Conservation (phyloP, 2,113 vertebrate genomes). For the Crotalus helleri region DNA sequence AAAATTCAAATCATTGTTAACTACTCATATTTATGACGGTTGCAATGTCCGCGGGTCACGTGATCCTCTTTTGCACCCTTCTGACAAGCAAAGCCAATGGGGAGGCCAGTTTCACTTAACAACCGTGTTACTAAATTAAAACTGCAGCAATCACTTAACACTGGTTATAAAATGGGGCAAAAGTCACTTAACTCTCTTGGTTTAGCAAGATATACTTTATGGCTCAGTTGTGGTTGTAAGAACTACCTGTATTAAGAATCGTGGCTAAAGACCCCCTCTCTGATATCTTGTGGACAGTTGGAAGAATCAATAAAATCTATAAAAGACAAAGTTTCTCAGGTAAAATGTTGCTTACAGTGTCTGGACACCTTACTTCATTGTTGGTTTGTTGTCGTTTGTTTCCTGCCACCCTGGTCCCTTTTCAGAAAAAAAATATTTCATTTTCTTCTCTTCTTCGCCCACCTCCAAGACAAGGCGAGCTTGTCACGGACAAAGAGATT, state of each 20-base stretch:
- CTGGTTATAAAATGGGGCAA: neutral
- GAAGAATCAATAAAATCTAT: neutral
- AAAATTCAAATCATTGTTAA: no score
- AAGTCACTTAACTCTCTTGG: no score
- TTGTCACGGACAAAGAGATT: slow-evolving; percentile 51
- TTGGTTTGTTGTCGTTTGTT: neutral
- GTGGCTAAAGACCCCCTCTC: neutral
- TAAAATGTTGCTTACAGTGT: neutral
- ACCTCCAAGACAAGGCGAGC: neutral
- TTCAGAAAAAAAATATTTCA: neutral
- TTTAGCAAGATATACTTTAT: no score
- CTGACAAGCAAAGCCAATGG: no score
- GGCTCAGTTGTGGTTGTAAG: neutral
- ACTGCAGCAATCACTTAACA: no score
- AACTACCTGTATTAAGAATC: neutral
- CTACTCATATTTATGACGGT: no score
- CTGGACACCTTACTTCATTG: slow-evolving; percentile 18
- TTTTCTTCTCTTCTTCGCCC: neutral
- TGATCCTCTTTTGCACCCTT: no score
- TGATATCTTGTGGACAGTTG: neutral
- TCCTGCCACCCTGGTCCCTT: neutral
- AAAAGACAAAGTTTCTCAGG: slow-evolving; percentile 4
- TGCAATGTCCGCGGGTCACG: no score
- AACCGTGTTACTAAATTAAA: neutral
- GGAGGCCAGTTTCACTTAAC: neutral